Base-by-base conservation (phyloP, 1,140 invertebrate genomes). In the Probaryconus sp. region DNA sequence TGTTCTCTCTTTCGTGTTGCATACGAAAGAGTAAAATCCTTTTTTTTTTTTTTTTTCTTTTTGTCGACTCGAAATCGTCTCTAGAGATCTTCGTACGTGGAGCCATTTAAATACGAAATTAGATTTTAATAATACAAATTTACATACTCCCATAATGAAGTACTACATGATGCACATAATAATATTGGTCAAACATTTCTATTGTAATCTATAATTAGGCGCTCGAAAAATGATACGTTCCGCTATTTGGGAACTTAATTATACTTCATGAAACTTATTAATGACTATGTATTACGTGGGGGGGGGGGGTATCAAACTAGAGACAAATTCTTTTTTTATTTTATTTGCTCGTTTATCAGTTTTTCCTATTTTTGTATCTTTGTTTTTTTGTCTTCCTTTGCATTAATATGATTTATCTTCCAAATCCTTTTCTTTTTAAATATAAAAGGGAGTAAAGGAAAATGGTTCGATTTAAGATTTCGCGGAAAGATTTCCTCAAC, bases 181-280 rank as follows among this genome's bases (percentile, higher is more conserved):
- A 71, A 63, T 37, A 33, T 58, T 35, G 67, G 50, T 31, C 56
- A 63, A 71, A 33, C 67, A 55, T 56, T 26, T 56, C 56, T 16
- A 56, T 63, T 63, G 56, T 48, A 20, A 63, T 42, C 1, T 61
- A 13, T 24, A 71, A 71, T 71, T 58, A 56, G 50, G 21, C 21
- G 3, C 7, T 24, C 21, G 3, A 24, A 24, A 63, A 71, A 71
- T 63, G 58, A 63, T 63, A 63, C 35, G 58, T 63, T 63, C 40
- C 67, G 17, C 26, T 56, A 55, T 70, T 69, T 61, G 55, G 55
- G 20, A 16, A 20, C 56, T 63, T 63, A 63, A 70, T 70, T 70
- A 70, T 61, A 61, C 24, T 38, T 24, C 30, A 40, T 28, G 48
- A 47, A 21, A 35, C 28, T 24, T 40, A 67, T 48, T 56, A 67